These are phyloP conservation scores for Numida meleagris DNA, from an alignment of 2,113 vertebrate genomes.

Conservation along the genomic window DNA sequence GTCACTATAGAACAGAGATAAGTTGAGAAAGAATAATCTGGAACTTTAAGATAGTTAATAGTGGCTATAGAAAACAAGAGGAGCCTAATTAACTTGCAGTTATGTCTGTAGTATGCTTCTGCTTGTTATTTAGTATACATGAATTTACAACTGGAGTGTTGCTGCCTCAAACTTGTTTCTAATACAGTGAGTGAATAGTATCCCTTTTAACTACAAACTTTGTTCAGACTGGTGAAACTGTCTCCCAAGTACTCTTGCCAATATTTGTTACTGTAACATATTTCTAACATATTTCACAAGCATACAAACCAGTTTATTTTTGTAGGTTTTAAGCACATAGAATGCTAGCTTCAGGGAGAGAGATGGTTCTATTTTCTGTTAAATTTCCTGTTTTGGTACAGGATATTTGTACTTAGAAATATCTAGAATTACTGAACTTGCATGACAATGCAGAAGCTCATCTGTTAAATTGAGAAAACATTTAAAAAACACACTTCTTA, in stretches of 20 bases:
- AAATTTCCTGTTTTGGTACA: background rate
- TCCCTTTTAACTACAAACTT: background rate
- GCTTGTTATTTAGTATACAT: no score
- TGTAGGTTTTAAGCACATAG: background rate
- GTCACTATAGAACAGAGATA: fast-evolving
- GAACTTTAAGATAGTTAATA: background rate
- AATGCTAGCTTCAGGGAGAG: background rate
- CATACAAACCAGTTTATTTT: background rate
- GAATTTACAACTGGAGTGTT: background rate
- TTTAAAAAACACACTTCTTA: background rate
- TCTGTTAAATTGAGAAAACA: background rate
- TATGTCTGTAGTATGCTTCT: background rate
- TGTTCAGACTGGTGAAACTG: background rate
- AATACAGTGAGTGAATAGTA: background rate
- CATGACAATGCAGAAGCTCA: background rate
- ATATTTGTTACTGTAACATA: background rate
- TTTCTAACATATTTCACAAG: background rate
- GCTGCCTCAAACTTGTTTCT: background rate
- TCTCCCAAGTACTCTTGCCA: background rate
- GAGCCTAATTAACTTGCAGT: background rate
- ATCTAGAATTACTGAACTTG: background rate
- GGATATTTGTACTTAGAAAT: background rate
- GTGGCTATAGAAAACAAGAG: background rate
- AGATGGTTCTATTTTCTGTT: background rate
- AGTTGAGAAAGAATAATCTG: background rate